A percentile compares a stretch with the other conserved stretches of the same genome.
Evolutionary conservation across 2,888 invertebrate species (phyloP).

Genomic region (Trissolcus brochymenae): DNA sequence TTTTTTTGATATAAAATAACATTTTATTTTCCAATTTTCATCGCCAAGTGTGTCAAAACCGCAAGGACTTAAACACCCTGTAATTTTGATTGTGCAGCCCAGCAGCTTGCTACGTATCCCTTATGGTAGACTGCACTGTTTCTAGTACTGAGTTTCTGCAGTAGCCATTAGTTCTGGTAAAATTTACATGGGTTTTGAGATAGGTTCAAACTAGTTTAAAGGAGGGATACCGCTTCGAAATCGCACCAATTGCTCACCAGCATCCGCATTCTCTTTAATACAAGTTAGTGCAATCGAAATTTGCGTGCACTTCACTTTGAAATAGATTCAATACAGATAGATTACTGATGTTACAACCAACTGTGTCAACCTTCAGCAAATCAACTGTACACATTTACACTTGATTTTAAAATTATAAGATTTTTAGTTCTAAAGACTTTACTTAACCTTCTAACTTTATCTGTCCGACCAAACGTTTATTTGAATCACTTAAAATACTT

Average conservation of each 20-base stretch:
- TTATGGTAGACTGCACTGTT: constrained; percentile 35
- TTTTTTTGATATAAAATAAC: no score
- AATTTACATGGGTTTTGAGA: constrained; percentile 52
- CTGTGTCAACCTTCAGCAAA: neutral
- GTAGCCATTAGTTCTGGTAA: constrained; percentile 53
- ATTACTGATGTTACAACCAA: neutral
- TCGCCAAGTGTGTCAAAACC: constrained; percentile 7
- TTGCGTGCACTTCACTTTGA: constrained; percentile 16
- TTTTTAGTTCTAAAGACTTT: no score
- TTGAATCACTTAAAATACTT: no score
- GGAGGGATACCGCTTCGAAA: constrained; percentile 41
- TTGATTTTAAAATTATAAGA: no score
- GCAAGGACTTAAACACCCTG: constrained; percentile 23
- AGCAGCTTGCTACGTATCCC: constrained; percentile 36
- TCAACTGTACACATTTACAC: neutral
- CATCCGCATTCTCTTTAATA: constrained; percentile 41
- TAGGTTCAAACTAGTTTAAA: constrained; percentile 50
- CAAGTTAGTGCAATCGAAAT: constrained; percentile 42
- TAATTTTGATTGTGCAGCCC: constrained; percentile 30
- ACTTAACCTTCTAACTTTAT: no score
- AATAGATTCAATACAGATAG: constrained; percentile 44
- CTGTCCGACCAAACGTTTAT: no score
- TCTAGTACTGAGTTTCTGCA: constrained; percentile 42
- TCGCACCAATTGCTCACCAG: constrained; percentile 27
- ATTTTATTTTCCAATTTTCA: no score